phyloP scores from a whole-genome alignment of 2,888 invertebrate genomes.

The Thelaira solivaga region DNA sequence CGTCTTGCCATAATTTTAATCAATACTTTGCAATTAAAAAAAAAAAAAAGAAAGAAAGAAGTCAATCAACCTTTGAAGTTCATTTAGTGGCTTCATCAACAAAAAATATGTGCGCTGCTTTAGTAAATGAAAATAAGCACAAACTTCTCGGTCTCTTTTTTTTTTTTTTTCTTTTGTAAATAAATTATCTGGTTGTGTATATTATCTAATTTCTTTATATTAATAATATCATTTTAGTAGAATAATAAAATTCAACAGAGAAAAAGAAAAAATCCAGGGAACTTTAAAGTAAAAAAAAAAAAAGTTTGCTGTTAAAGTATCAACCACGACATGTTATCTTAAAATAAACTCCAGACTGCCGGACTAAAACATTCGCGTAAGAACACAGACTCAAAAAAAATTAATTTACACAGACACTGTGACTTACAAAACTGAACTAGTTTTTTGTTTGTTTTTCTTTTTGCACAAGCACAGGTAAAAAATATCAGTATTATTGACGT shows the following conservation, averaged over 20 bases:
- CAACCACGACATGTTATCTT: slow-evolving; percentile 17
- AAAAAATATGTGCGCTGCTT: not conserved
- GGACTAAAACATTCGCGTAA: not conserved
- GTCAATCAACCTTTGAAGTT: slow-evolving; percentile 38
- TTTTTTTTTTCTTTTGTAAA: too few species aligned
- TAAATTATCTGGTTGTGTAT: slow-evolving; percentile 30
- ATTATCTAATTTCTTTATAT: slow-evolving; percentile 52
- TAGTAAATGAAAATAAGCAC: not conserved
- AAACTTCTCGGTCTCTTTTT: too few species aligned
- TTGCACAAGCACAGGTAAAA: too few species aligned
- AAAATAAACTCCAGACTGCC: not conserved
- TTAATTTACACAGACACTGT: slow-evolving; percentile 30
- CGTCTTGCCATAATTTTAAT: slow-evolving; percentile 7
- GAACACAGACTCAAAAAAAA: not conserved
- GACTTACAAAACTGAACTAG: slow-evolving; percentile 38
- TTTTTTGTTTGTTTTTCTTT: too few species aligned
- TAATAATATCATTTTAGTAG: slow-evolving; percentile 37
- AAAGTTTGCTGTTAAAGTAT: slow-evolving; percentile 1
- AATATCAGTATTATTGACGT: slow-evolving; percentile 17
- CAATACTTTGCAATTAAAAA: slow-evolving; percentile 34
- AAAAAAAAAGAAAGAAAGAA: slow-evolving; percentile 14
- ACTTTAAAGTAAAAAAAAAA: not conserved
- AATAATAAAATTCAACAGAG: slow-evolving; percentile 34
- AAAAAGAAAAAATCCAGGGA: not conserved
- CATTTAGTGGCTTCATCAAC: slow-evolving; percentile 4